Base-by-base conservation (phyloP, 2,113 vertebrate genomes). In the Leucoraja erinaceus region DNA sequence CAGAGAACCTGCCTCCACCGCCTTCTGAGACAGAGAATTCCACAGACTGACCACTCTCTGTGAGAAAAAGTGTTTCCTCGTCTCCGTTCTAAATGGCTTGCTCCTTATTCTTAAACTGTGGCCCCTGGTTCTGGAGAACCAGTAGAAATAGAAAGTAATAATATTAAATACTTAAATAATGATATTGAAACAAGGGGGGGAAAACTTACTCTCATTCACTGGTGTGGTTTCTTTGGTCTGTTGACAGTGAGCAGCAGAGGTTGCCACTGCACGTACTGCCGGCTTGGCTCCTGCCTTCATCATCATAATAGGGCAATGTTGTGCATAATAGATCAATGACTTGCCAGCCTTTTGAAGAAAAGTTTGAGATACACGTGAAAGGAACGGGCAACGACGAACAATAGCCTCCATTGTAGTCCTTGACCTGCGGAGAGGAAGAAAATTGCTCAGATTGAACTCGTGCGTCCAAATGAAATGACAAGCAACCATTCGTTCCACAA, bases 251-350 rank as follows among this genome's bases (percentile, higher is more conserved):
- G 95, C 94, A 0, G 97, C 93, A 0, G 98, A 97, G 22, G 97
- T 97, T 93, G 96, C 96, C 72, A 99, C 94, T 16, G 96, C 93
- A 9, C 98, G 96, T 78, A 95, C 79, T 25, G 95, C 96, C 5
- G 97, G 96, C 92, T 97, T 97, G 47, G 97, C 96, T 12, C 95
- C 97, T 75, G 97, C 95, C 93, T 98, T 98, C 98, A 99, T 99
- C 98, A 99, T 99, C 98, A 99, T 99, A 61, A 98, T 96, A 0
- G 98, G 98, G 94, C 98, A 99, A 93, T 95, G 97, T 94, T 98
- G 98, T 16, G 98, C 98, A 28, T 98, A 99, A 0, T 96, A 95
- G 22, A 98, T 95, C 95, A 99, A 94, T 0, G 97, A 97, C 88
- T 97, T 97, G 76, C 97, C 97, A 11, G 98, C 95, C 94, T 99